These are phyloP conservation scores for Microcebus tavaratra DNA, from an alignment of 2,113 vertebrate genomes.

Conservation along the genomic window DNA sequence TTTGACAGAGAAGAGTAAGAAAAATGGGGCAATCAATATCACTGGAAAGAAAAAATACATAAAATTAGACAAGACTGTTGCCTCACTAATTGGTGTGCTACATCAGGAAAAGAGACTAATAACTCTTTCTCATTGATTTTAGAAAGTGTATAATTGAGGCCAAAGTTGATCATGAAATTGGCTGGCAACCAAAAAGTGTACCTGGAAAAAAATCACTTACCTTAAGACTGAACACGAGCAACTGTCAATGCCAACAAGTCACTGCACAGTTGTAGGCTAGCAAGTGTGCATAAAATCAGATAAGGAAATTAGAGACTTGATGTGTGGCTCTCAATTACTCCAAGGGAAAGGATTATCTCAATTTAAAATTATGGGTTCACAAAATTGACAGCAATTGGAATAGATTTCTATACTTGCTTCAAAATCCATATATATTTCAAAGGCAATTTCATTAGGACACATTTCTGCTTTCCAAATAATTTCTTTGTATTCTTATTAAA, in stretches of 20 bases:
- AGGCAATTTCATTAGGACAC: not conserved
- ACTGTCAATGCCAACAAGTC: not conserved
- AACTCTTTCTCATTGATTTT: slow-evolving; percentile 50
- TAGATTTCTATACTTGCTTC: not conserved
- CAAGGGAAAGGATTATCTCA: not conserved
- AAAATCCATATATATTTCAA: not conserved
- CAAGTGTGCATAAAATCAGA: not conserved
- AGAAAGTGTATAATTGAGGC: slow-evolving; percentile 12
- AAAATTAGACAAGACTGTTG: slow-evolving; percentile 34
- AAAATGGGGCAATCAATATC: slow-evolving; percentile 42
- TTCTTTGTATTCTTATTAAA: not conserved
- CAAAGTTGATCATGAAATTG: not conserved
- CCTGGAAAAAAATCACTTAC: not conserved
- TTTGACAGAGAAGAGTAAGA: slow-evolving; percentile 18
- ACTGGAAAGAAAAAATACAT: slow-evolving; percentile 12
- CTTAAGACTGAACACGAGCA: not conserved
- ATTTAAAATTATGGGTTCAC: not conserved
- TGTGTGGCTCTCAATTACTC: not conserved
- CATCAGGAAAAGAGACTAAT: slow-evolving; percentile 11
- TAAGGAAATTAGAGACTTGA: not conserved
- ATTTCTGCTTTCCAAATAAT: not conserved
- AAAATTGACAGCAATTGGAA: not conserved
- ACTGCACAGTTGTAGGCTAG: not conserved
- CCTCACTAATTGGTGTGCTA: slow-evolving; percentile 40
- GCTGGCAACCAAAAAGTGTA: not conserved